A percentile compares a stretch with the other conserved stretches of the same genome.
These are phyloP conservation scores for Neocrepidodera transversa DNA, from an alignment of 2,888 invertebrate genomes.

Conservation along the genomic window DNA sequence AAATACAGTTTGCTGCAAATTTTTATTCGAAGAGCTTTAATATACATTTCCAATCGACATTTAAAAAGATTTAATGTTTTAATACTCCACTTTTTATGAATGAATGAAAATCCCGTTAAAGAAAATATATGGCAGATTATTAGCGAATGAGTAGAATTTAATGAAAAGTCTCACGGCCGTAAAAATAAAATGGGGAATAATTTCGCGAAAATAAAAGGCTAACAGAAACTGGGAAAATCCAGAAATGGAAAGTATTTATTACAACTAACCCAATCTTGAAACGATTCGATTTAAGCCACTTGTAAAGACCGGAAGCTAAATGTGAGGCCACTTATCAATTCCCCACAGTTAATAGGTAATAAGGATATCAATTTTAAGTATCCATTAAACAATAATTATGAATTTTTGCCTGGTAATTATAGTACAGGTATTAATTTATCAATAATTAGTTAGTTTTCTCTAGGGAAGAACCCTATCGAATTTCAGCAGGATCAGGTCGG, in stretches of 20 bases:
- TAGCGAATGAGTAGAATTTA: slow-evolving; percentile 30
- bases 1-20: too few relatives aligned
- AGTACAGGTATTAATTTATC: too few relatives aligned
- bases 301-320: neutral
- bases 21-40: neutral
- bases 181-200: slow-evolving; percentile 44
- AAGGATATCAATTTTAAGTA: too few relatives aligned
- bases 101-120: slow-evolving; percentile 15
- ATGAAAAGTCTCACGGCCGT: slow-evolving; percentile 33
- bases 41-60: slow-evolving; percentile 15
- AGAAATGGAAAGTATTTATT: slow-evolving; percentile 15
- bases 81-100: slow-evolving; percentile 22
- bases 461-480: too few relatives aligned
- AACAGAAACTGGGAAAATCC: neutral
- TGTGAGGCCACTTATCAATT: neutral
- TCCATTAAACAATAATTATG: too few relatives aligned
- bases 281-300: neutral
- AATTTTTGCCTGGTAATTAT: too few relatives aligned
- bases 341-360: too few relatives aligned
- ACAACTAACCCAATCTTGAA: neutral
- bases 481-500: too few relatives aligned
- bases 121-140: slow-evolving; percentile 31
- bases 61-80: slow-evolving; percentile 12
- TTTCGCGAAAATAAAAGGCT: slow-evolving; percentile 44
- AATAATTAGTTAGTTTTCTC: too few relatives aligned